A percentile compares a stretch with the other conserved stretches of the same genome.
These are phyloP conservation scores for Simalia tracyae DNA, from an alignment of 2,797 vertebrate species.

Conservation along the genomic window DNA sequence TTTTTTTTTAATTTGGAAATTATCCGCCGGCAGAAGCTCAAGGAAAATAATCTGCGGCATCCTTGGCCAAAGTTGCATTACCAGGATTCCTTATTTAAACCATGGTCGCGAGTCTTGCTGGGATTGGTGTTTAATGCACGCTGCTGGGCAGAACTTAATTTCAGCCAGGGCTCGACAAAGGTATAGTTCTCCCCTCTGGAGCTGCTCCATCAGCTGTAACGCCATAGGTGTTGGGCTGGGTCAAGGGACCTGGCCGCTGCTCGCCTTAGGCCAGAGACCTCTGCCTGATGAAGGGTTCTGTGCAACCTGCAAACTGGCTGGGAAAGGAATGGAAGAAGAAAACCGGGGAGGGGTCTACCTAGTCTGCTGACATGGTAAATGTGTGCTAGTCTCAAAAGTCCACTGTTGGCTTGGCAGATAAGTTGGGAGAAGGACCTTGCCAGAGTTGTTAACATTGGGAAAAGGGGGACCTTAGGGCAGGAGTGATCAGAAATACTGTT, in stretches of 20 bases:
- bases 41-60: not conserved
- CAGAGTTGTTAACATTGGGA: not conserved
- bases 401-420: not conserved
- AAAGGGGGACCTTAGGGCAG: not conserved
- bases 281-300: not conserved
- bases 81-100: not conserved
- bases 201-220: not conserved
- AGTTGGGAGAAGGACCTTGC: not conserved
- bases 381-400: not conserved
- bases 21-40: conserved; percentile 11
- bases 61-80: not conserved
- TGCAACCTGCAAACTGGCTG: not conserved
- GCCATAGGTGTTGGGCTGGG: not conserved
- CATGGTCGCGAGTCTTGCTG: not conserved
- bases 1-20: conserved; percentile 14
- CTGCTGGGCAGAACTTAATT: conserved; percentile 30
- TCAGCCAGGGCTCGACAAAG: conserved; percentile 13
- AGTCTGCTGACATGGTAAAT: not conserved
- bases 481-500: not conserved
- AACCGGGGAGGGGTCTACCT: not conserved
- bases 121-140: not conserved
- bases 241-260: not conserved
- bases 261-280: too few relatives aligned
- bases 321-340: not conserved
- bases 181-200: conserved; percentile 2